Base-by-base conservation (phyloP, 30 jellyfish, hydroid and myxozoan species). In the Pseudorhiza aurosa region DNA sequence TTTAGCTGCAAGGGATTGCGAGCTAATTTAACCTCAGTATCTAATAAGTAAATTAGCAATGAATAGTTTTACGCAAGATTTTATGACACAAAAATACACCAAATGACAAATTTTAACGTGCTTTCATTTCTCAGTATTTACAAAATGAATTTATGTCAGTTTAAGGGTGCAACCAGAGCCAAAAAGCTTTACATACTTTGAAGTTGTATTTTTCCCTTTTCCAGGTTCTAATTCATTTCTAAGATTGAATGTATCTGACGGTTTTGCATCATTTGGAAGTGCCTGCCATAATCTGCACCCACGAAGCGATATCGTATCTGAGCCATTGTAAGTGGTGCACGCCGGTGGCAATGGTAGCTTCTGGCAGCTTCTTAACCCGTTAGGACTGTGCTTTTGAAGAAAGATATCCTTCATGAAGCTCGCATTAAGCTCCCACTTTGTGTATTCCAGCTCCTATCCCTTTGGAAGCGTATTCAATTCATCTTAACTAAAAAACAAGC, bases 101-200 rank as follows among this genome's bases (percentile, higher is more conserved):
- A n/a, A n/a, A n/a, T n/a, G n/a, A n/a, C n/a, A n/a, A n/a, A n/a
- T n/a, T n/a, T n/a, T n/a, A n/a, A n/a, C n/a, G n/a, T n/a, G n/a
- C n/a, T n/a, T n/a, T n/a, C n/a, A n/a, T n/a, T n/a, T n/a, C n/a
- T n/a, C n/a, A n/a, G n/a, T n/a, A n/a, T n/a, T n/a, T n/a, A n/a
- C n/a, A n/a, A n/a, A n/a, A n/a, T n/a, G n/a, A n/a, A n/a, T n/a
- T n/a, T n/a, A n/a, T n/a, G n/a, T n/a, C n/a, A 57, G 17, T 11
- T 57, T 39, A 57, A 57, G 44, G 15, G 3, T 29, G 50, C 75
- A 60, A 60, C 75, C 75, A 26, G 75, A 60, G 49, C 75, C 75
- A 26, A 25, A 60, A 60, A 60, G 47, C 50, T 60, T 50, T 15
- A 60, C 75, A 29, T 60, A 21, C 28, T 60, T 30, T 60, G 32